Conservation (phyloP, 2,888 invertebrate species). For the Callimorpha dominula region DNA sequence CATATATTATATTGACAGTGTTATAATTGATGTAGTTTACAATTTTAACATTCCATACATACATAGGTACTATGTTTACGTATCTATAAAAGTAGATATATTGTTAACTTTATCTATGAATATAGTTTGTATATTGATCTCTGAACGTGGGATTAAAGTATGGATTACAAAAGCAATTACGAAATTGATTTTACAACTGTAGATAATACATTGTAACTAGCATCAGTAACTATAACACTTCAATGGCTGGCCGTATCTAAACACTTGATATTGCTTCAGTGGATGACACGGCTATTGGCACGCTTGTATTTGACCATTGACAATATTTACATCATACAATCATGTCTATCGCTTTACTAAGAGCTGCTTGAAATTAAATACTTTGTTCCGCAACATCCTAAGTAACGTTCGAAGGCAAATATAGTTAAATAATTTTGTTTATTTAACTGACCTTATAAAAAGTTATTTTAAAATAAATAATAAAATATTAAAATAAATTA, state of each 20-base stretch:
- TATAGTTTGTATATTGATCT: neutral
- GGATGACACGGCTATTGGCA: slow-evolving; percentile 48
- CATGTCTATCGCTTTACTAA: slow-evolving; percentile 49
- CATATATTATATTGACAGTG: slow-evolving; percentile 2
- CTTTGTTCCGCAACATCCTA: slow-evolving; percentile 57
- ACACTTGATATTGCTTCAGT: slow-evolving; percentile 47
- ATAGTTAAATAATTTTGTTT: neutral
- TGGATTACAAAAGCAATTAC: neutral
- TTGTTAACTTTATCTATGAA: slow-evolving; percentile 1
- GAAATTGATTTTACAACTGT: neutral
- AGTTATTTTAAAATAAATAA: too few species aligned
- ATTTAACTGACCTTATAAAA: neutral
- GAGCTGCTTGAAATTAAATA: slow-evolving; percentile 56
- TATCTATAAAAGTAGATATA: neutral
- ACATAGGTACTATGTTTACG: too few species aligned
- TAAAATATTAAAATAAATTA: too few species aligned
- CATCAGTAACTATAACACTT: slow-evolving; percentile 9
- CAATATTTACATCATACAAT: slow-evolving; percentile 39
- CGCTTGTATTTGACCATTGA: slow-evolving; percentile 59
- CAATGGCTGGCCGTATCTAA: slow-evolving; percentile 36
- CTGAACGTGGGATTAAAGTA: neutral
- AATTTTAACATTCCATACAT: neutral
- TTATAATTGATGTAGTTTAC: slow-evolving; percentile 8
- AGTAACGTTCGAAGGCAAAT: slow-evolving; percentile 49
- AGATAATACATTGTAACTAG: neutral